These are phyloP conservation scores for Heteromurus nitidus DNA, from an alignment of 2,888 invertebrate genomes.

Conservation along the genomic window DNA sequence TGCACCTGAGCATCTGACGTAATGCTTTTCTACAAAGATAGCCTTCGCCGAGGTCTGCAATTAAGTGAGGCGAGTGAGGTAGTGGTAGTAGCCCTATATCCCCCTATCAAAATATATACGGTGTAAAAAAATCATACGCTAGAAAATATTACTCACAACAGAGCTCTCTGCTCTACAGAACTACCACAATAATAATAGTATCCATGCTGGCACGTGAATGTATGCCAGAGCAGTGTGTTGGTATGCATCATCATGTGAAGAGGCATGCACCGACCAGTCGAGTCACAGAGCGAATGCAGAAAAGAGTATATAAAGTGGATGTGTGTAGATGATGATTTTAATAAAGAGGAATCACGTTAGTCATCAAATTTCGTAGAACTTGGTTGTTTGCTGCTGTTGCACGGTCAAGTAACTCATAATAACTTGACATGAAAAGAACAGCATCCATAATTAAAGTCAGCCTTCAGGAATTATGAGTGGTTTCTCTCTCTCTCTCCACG, in stretches of 20 bases:
- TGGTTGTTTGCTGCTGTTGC: conserved; percentile 34
- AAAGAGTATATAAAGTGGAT: background rate
- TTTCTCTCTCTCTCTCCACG: conserved; percentile 25
- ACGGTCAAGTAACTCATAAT: conserved; percentile 62
- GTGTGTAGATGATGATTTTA: conserved; percentile 2
- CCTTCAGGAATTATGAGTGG: conserved; percentile 56
- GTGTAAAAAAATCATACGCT: conserved; percentile 37
- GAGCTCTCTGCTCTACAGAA: background rate
- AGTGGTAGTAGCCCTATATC: conserved; percentile 29
- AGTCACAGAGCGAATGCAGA: background rate
- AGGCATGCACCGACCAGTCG: background rate
- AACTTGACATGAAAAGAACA: conserved; percentile 59
- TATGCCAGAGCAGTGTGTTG: background rate
- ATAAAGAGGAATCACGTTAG: conserved; percentile 55
- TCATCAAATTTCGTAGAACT: conserved; percentile 56
- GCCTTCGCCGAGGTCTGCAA: conserved; percentile 53
- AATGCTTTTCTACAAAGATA: conserved; percentile 19
- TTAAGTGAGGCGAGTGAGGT: conserved; percentile 45
- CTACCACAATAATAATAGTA: too few species aligned
- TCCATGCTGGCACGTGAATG: background rate
- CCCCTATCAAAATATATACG: conserved; percentile 38
- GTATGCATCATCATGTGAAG: background rate
- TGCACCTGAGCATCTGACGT: conserved; percentile 52
- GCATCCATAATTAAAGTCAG: conserved; percentile 62
- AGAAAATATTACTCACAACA: conserved; percentile 28